Evolutionary conservation across 2,888 invertebrate species (phyloP), one percentile per base, ranked within the genome.

Genomic region (Drosophila diplacantha): DNA sequence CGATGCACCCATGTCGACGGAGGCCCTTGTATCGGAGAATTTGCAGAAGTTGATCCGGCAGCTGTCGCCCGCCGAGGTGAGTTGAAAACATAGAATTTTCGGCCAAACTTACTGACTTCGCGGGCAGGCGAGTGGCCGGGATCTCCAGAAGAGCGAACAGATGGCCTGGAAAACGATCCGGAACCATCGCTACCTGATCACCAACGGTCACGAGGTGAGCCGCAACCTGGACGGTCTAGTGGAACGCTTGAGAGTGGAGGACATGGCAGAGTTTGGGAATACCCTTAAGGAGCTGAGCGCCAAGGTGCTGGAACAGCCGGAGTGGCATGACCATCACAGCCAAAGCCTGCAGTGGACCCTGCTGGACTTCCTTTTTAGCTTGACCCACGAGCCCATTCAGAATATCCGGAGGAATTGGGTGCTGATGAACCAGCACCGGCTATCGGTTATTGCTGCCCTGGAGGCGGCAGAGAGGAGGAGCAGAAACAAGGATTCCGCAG

Each of bases 301-400:
- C 18, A 63, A 78, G 24, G 63, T 88, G 16, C 65, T 88, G 5
- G 76, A 76, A 0, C 73, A 86, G 62, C 84, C 85, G 1, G 60
- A 76, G 0, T 86, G 85, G 70, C 55, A 74, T n/a, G 74, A 81
- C 16, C 86, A 86, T 44, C 81, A 85, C 56, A 85, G 87, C 66
- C 74, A 84, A 39, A 90, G 91, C 72, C 74, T 90, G 2, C 89
- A 90, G 64, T 91, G 90, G 90, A 85, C 88, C 1, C 59, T 91
- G 35, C 66, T 91, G 7, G 89, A 89, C 22, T 85, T 91, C 14
- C 68, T 91, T 5, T 69, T 91, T 3, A 78, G 87, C 63, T 69
- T 90, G 11, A 85, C 90, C 0, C 72, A 85, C 43, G 85, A 85
- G 72, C 88, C 88, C 0, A 81, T 87, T 3, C 86, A 84, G 5